Base-by-base conservation (phyloP, 2,888 invertebrate species). In the Apamea monoglypha region DNA sequence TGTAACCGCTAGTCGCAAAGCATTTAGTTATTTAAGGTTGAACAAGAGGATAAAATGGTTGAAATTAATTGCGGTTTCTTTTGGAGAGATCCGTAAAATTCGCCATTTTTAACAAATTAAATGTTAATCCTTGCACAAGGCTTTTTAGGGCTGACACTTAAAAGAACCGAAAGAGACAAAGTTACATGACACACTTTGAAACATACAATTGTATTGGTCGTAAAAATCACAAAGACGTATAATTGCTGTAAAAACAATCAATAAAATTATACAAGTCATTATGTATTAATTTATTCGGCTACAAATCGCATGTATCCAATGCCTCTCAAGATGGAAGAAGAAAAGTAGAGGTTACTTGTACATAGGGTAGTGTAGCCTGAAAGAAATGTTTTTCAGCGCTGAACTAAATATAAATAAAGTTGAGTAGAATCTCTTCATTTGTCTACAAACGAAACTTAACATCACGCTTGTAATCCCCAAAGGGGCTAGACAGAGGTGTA, bases 1-100 rank as follows among this genome's bases (percentile, higher is more conserved):
- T 78, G 76, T 79, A 78, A 80, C 79, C 76, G 82, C 85, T 77
- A 69, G 77, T 82, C 76, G 67, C 90, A 72, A 84, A 87, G 47
- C 73, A 79, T 76, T 32, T 77, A 83, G 63, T 70, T 66, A 63
- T 84, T 56, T 36, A 77, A 76, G 59, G n/a, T n/a, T 47, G n/a
- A 69, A 72, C 64, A 61, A 59, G 50, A 76, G 53, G 36, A 87
- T 76, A 76, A 74, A 76, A 80, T 84, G n/a, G 16, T 72, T n/a
- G 32, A 61, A 87, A 73, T 36, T 77, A 87, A 84, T 84, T 66
- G 68, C 56, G 47, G n/a, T 71, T 63, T 74, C 50, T 44, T 70
- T 36, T n/a, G n/a, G 53, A 47, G 21, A 77, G 50, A 44, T 40
- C 6, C 25, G 53, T 53, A 21, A 56, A 74, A 29, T 40, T 64